phyloP scores from a whole-genome alignment of 2,797 vertebrate species.

The Siniperca undulata region DNA sequence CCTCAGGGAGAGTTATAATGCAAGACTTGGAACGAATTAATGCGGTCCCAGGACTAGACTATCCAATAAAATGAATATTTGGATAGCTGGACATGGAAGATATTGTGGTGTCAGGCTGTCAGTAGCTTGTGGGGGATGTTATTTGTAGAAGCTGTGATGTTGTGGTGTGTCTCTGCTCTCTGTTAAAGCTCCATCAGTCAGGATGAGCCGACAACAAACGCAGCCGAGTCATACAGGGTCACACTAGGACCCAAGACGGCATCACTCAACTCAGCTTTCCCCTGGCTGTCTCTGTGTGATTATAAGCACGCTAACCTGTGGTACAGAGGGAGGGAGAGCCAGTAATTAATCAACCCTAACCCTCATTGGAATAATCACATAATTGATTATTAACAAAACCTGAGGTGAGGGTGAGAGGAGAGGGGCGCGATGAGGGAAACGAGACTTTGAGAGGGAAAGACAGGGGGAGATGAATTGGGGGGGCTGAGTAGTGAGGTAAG shows the following conservation, averaged over 20 bases:
- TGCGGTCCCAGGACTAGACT: conserved; percentile 53
- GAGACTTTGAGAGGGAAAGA: conserved; percentile 64
- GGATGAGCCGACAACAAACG: conserved; percentile 67
- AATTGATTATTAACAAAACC: conserved; percentile 84
- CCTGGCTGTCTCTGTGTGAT: conserved; percentile 65
- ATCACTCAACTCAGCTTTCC: conserved; percentile 66
- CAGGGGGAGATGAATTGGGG: conserved; percentile 69
- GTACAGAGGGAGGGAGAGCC: conserved; percentile 40
- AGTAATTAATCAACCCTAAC: conserved; percentile 75
- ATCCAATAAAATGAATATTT: conserved; percentile 73
- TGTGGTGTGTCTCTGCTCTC: conserved; percentile 58
- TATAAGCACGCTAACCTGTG: conserved; percentile 58
- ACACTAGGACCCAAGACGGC: conserved; percentile 52
- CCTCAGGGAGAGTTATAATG: conserved; percentile 60
- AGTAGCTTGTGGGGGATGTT: conserved; percentile 55
- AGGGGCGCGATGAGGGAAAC: conserved; percentile 52
- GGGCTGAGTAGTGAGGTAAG: conserved; percentile 69
- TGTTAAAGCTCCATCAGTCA: conserved; percentile 74
- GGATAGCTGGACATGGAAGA: conserved; percentile 66
- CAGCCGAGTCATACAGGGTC: conserved; percentile 62
- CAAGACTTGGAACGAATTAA: conserved; percentile 65
- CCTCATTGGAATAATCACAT: conserved; percentile 80
- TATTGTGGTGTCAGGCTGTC: conserved; percentile 68
- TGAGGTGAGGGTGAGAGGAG: conserved; percentile 70
- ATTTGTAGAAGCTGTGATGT: conserved; percentile 58